These are phyloP conservation scores for Scaptomyza montana DNA, from an alignment of 1,140 invertebrate genomes.

Conservation along the genomic window DNA sequence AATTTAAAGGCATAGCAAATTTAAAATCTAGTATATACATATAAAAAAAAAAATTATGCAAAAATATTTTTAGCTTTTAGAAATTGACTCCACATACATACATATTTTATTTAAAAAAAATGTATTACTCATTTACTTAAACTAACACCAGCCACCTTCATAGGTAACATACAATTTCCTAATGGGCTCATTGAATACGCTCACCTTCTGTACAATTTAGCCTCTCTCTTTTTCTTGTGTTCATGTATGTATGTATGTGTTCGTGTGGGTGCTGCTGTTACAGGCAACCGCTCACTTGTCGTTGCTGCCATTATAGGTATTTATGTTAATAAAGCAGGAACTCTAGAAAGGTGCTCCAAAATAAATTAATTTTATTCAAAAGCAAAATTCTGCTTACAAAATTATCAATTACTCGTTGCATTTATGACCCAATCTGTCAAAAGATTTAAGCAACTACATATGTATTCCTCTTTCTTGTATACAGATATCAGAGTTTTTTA, in stretches of 20 bases:
- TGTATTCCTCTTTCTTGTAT: not conserved
- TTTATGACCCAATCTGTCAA: not conserved
- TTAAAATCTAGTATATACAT: not conserved
- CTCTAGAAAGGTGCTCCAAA: not conserved
- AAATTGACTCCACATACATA: too few relatives aligned
- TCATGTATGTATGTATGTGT: slow-evolving; percentile 13
- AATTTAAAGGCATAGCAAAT: slow-evolving; percentile 20
- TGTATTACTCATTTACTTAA: too few relatives aligned
- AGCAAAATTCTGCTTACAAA: too few relatives aligned
- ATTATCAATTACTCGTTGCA: not conserved
- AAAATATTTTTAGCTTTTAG: not conserved
- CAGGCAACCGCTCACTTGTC: slow-evolving; percentile 30
- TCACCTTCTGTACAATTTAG: slow-evolving; percentile 44
- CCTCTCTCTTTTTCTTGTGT: slow-evolving; percentile 18
- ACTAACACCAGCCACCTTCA: not conserved
- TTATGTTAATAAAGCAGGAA: slow-evolving; percentile 18
- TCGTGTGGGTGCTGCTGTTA: slow-evolving; percentile 47
- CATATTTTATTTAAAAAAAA: too few relatives aligned
- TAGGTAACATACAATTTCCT: slow-evolving; percentile 37
- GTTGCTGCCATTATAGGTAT: slow-evolving; percentile 16
- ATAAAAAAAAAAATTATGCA: not conserved
- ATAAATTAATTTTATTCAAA: not conserved
- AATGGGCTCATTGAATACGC: slow-evolving; percentile 38
- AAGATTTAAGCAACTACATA: too few relatives aligned
- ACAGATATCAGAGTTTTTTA: slow-evolving; percentile 12